Conservation (phyloP, 2,888 invertebrate species). For the Cordilura impudica region DNA sequence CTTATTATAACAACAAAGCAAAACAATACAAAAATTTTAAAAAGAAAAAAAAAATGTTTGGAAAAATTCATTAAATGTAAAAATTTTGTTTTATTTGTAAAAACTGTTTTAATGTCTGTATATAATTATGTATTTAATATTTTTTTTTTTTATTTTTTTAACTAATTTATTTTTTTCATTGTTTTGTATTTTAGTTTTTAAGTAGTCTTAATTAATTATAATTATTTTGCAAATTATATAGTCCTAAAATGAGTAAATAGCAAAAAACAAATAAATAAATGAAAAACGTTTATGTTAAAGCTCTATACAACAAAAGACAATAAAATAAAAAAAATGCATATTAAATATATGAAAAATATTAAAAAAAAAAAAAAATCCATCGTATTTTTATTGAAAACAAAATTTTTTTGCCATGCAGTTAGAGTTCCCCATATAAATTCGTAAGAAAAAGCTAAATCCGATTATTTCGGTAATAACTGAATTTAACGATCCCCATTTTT, state of each 20-base stretch:
- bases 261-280: conserved; percentile 19
- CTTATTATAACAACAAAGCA: not conserved
- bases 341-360: conserved; percentile 40
- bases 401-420: too few relatives aligned
- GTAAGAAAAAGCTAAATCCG: too few relatives aligned
- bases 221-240: conserved; percentile 53
- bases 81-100: not conserved
- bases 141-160: conserved; percentile 21
- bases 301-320: conserved; percentile 36
- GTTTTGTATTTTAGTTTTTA: conserved; percentile 51
- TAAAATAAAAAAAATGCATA: conserved; percentile 36
- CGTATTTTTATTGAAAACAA: conserved; percentile 2
- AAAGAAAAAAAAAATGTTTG: conserved; percentile 16
- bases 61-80: conserved; percentile 20
- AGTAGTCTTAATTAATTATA: conserved; percentile 55
- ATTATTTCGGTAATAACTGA: too few relatives aligned
- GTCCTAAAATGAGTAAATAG: conserved; percentile 41
- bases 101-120: conserved; percentile 17
- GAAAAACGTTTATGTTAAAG: conserved; percentile 20
- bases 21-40: conserved; percentile 17
- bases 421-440: too few relatives aligned
- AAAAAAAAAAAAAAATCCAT: not conserved
- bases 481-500: too few relatives aligned
- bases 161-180: conserved; percentile 49
- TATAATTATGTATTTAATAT: conserved; percentile 22